Base-by-base conservation (phyloP, 1,140 invertebrate species). In the Aphidius ervi region DNA sequence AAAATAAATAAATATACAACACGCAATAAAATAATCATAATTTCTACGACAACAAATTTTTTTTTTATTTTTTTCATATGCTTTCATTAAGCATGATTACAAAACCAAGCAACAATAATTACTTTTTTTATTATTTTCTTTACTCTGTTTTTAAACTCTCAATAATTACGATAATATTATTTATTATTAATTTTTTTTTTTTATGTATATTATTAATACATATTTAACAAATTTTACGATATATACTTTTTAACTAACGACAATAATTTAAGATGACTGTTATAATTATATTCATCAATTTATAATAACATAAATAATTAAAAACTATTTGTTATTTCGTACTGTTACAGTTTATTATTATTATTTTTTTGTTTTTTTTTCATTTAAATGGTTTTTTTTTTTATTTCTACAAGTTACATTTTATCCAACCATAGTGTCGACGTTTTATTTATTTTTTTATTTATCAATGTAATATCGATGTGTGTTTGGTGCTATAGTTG, bases 51-150 rank as follows among this genome's bases (percentile, higher is more conserved):
- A 74, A 76, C 74, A 75, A 76, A 66, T 74, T 77, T 78, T 31
- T 31, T 76, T 75, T 75, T 74, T 37, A 2, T 40, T 52, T 52
- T 70, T 63, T 73, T 70, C 65, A 59, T 71, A 73, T 73, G 67
- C 72, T 78, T 74, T 48, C 40, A 45, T 50, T 67, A 75, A 78
- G 76, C 78, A 79, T 74, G 71, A 76, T 81, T 80, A 81, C 74
- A 81, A 81, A 81, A 81, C 73, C 68, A 80, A 79, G 79, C 77
- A 81, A 80, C 77, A 79, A 77, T 66, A 71, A 71, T 70, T 41
- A 39, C 55, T 42, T 53, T 7, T 7, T 64, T 50, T 49, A 49
- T 20, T 47, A 52, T 37, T 42, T 52, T 48, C 23, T 54, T 58
- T 49, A 45, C 56, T 64, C 59, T 63, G 16, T 48, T 50, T 59